Percentiles rank a stretch among this genome's conserved stretches.
These are phyloP conservation scores for Dysmachus trigonus DNA, from an alignment of 2,888 invertebrate genomes.

Conservation along the genomic window DNA sequence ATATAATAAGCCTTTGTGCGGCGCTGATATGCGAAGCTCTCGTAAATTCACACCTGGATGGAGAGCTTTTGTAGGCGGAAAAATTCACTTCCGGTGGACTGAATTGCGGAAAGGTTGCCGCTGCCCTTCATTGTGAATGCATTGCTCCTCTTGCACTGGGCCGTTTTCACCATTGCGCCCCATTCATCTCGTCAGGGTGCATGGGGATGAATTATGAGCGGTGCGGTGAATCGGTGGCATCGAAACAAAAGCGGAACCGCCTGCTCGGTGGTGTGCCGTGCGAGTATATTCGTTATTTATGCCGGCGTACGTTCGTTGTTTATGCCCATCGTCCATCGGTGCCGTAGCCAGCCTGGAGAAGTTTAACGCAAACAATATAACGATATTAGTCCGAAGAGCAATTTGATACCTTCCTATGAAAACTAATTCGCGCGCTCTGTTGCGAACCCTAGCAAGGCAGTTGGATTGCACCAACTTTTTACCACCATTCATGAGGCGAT, in stretches of 20 bases:
- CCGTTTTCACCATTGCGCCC: not conserved
- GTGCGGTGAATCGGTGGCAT: not conserved
- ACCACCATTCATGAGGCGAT: not conserved
- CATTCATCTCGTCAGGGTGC: not conserved
- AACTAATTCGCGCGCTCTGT: not conserved
- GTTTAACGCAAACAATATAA: not conserved
- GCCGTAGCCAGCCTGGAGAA: not conserved
- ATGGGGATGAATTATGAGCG: not conserved
- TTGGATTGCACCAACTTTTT: not conserved
- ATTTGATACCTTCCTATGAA: not conserved
- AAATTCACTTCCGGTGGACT: constrained; percentile 10
- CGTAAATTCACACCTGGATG: constrained; percentile 29
- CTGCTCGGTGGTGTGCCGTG: too few relatives aligned
- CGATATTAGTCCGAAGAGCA: not conserved
- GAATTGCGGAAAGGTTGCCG: constrained; percentile 8
- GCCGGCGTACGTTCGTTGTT: not conserved
- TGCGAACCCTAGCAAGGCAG: not conserved
- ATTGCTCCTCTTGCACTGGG: not conserved
- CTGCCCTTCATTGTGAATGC: constrained; percentile 12
- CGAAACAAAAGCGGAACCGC: not conserved
- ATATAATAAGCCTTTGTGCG: not conserved
- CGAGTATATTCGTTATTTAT: too few relatives aligned
- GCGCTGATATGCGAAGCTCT: constrained; percentile 8
- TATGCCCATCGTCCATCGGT: not conserved
- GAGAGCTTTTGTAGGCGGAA: constrained; percentile 5